These are phyloP conservation scores for Pandemis corylana DNA, from an alignment of 2,888 invertebrate genomes.

Conservation along the genomic window DNA sequence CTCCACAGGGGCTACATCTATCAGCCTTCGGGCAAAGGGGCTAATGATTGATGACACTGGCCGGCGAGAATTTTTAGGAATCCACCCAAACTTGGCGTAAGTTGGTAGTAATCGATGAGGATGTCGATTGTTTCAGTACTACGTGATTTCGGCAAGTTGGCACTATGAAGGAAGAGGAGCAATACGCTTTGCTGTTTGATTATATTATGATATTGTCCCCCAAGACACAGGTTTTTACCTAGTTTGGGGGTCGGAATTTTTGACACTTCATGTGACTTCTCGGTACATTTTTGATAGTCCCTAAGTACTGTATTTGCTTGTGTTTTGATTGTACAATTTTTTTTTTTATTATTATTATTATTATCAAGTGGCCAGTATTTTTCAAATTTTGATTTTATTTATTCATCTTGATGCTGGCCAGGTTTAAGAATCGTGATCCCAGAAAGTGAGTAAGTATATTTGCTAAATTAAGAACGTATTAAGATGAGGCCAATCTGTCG, in stretches of 20 bases:
- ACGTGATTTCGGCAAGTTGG: constrained; percentile 18
- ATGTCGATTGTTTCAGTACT: constrained; percentile 25
- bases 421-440: no score
- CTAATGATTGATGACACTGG: constrained; percentile 78
- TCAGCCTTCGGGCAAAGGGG: constrained; percentile 59
- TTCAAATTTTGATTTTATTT: background rate
- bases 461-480: background rate
- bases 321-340: no score
- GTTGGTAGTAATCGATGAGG: constrained; percentile 33
- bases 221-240: no score
- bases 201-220: no score
- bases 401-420: no score
- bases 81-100: constrained; percentile 45
- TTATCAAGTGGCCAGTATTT: constrained; percentile 4
- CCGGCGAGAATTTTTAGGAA: constrained; percentile 55
- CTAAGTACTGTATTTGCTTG: no score
- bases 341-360: no score
- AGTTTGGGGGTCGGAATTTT: no score
- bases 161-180: background rate
- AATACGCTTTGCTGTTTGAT: constrained; percentile 14
- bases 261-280: no score
- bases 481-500: background rate
- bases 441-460: background rate
- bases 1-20: constrained; percentile 70
- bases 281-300: no score